Evolutionary conservation across 2,797 vertebrate species (phyloP), one percentile per base, ranked within the genome.

Genomic region (Alosa sapidissima): DNA sequence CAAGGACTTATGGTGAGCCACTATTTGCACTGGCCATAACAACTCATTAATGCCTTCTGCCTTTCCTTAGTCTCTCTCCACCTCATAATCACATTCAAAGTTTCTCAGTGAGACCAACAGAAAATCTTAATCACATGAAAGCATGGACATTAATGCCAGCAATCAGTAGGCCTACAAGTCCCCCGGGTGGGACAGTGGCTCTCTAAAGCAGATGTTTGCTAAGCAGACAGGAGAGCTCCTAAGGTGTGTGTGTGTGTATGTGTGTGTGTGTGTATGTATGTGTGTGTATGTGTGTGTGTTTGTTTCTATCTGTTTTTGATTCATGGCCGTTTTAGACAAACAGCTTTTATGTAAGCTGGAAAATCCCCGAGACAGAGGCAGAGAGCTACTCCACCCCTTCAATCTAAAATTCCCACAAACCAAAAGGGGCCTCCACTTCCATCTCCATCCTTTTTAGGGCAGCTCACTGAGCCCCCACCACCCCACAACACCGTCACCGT

Each of bases 141-240:
- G 16, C 14, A 7, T 78, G 36, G 41, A 47, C 72, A 78, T 75
- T 41, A 41, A 19, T 41, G 33, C 1, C 33, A 14, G 68, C 33
- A 75, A 75, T 75, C 68, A 75, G 11, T 75, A 41, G 41, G 36
- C 33, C 41, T 19, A 7, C 19, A 78, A 21, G 72, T 78, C 16
- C 72, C 72, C 21, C 7, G 41, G 14, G 16, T 78, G 16, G 16
- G 5, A 47, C 1, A 21, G 54, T 55, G 19, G 72, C 14, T 9
- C 72, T n/a, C 72, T 45, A 21, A 78, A 78, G 21, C 72, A 78
- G 36, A 78, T 78, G 33, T 75, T 47, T 60, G n/a, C 58, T 60
- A 10, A n/a, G 58, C 36, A 45, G 68, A 6, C 68, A 45, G 68
- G 65, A 75, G 68, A 19, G 19, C 36, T 41, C 68, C 68, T 16